phyloP scores from a whole-genome alignment of 2,888 invertebrate genomes.

The Monoplex corrugatus region DNA sequence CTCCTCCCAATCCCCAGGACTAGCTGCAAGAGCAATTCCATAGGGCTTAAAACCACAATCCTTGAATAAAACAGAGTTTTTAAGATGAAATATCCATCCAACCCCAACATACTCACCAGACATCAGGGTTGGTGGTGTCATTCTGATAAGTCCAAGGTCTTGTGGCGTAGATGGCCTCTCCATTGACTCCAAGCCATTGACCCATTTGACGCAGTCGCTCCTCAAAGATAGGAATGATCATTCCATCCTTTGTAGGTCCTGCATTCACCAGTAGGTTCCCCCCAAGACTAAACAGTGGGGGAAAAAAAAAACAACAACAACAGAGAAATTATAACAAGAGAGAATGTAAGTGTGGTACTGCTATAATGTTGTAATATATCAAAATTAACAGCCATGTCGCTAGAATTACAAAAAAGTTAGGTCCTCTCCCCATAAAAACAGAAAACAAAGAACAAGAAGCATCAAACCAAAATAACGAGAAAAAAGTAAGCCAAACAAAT shows the following conservation, averaged over 20 bases:
- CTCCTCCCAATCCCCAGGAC: no score
- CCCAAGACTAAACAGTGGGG: constrained; percentile 77
- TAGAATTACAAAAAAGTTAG: neutral
- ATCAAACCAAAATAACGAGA: no score
- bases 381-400: no score
- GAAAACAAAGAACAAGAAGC: no score
- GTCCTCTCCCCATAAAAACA: no score
- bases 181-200: constrained; percentile 90
- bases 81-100: no score
- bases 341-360: no score
- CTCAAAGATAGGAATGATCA: constrained; percentile 92
- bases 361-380: no score
- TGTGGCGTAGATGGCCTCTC: constrained; percentile 91
- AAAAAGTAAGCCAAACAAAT: neutral
- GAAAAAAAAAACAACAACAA: neutral
- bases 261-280: constrained; percentile 92
- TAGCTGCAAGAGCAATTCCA: no score
- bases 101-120: no score
- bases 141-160: constrained; percentile 92
- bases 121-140: constrained; percentile 85
- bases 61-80: no score
- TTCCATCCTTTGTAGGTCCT: constrained; percentile 94
- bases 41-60: no score
- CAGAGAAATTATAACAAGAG: neutral
- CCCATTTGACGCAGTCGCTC: constrained; percentile 91